Evolutionary conservation across 1,140 invertebrate genomes (phyloP).

Genomic region (Limonius californicus): DNA sequence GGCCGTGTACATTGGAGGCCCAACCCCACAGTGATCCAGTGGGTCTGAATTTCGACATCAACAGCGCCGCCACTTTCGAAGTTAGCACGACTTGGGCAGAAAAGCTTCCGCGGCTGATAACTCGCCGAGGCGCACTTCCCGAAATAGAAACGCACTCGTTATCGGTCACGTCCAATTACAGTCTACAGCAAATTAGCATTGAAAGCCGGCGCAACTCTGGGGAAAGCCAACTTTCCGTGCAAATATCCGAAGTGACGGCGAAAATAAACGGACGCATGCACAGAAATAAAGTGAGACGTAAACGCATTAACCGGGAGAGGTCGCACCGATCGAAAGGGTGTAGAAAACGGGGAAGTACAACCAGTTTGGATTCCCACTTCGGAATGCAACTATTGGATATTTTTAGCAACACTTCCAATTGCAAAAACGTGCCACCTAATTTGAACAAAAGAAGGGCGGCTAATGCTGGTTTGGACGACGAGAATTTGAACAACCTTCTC

Average conservation of each 20-base stretch:
- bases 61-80: constrained; percentile 71
- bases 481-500: constrained; percentile 52
- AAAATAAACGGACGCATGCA: constrained; percentile 44
- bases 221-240: constrained; percentile 79
- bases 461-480: constrained; percentile 53
- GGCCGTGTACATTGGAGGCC: constrained; percentile 81
- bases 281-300: constrained; percentile 33
- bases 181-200: constrained; percentile 71
- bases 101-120: constrained; percentile 81
- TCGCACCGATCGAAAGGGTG: constrained; percentile 46
- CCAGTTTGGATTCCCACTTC: constrained; percentile 73
- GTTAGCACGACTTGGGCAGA: constrained; percentile 82
- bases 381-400: constrained; percentile 57
- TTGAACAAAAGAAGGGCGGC: constrained; percentile 54
- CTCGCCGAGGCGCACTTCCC: constrained; percentile 72
- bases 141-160: constrained; percentile 54
- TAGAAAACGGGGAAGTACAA: constrained; percentile 65
- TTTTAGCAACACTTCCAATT: constrained; percentile 47
- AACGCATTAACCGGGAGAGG: constrained; percentile 41
- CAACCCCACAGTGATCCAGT: constrained; percentile 86
- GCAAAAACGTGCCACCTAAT: constrained; percentile 49
- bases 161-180: constrained; percentile 71
- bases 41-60: constrained; percentile 80
- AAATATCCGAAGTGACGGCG: constrained; percentile 74
- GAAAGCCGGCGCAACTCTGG: constrained; percentile 78